A percentile compares a stretch with the other conserved stretches of the same genome.
Conservation (phyloP, 1,140 invertebrate species). For the Brachionus plicatilis region DNA sequence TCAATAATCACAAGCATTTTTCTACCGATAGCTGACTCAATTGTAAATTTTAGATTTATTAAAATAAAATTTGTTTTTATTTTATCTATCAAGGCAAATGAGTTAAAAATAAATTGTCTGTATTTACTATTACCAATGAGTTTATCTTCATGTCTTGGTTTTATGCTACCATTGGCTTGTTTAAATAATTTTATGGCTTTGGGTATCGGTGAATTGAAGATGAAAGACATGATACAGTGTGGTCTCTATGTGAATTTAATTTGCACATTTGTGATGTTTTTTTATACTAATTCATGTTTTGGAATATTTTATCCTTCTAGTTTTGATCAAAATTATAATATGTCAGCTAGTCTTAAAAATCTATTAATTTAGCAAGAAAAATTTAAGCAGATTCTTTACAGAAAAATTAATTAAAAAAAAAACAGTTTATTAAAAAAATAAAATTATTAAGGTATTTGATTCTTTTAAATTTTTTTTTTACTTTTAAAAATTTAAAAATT, state of each 20-base stretch:
- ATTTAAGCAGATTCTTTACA: too few relatives aligned
- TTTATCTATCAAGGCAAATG: background rate
- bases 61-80: too few relatives aligned
- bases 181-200: conserved; percentile 22
- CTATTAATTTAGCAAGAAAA: background rate
- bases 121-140: conserved; percentile 1
- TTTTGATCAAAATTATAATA: background rate
- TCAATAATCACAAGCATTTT: background rate
- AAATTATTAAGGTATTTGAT: too few relatives aligned
- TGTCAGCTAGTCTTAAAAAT: background rate
- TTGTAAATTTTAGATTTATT: background rate
- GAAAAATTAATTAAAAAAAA: too few relatives aligned
- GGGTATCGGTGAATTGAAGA: background rate
- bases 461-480: too few relatives aligned
- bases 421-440: too few relatives aligned
- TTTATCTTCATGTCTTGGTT: conserved; percentile 4
- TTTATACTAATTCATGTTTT: conserved; percentile 12
- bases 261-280: background rate
- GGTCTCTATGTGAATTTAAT: conserved; percentile 1
- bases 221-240: conserved; percentile 4
- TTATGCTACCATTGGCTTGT: conserved; percentile 8
- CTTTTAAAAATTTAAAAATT: too few relatives aligned
- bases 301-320: background rate
- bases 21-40: background rate
- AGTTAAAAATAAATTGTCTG: background rate